Conservation (phyloP, 2,113 vertebrate genomes). For the Sphaerodactylus townsendi region DNA sequence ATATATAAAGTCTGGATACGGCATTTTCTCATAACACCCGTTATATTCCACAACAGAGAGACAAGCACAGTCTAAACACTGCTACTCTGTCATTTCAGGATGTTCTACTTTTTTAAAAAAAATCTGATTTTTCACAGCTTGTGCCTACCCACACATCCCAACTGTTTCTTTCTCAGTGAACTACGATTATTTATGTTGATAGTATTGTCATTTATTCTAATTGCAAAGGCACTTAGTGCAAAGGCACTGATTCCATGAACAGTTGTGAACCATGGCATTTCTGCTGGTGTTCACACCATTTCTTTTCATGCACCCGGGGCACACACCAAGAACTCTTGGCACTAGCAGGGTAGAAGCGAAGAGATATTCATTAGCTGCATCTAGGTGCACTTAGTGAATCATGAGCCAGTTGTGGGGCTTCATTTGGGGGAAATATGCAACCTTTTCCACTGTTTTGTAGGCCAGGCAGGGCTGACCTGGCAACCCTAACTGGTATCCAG, state of each 20-base stretch:
- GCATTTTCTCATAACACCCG: not conserved
- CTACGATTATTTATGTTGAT: not conserved
- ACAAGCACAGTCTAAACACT: conserved; percentile 25
- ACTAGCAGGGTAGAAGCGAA: too few species aligned
- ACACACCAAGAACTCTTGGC: not conserved
- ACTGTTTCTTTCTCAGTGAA: not conserved
- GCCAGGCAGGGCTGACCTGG: too few species aligned
- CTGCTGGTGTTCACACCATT: too few species aligned
- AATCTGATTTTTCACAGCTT: not conserved
- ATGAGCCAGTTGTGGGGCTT: too few species aligned
- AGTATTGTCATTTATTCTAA: too few species aligned
- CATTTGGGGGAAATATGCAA: too few species aligned
- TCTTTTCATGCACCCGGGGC: not conserved
- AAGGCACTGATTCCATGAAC: not conserved
- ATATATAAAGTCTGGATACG: not conserved
- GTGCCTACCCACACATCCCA: conserved; percentile 12
- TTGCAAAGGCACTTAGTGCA: too few species aligned
- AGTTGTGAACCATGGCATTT: not conserved
- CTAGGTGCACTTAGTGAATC: too few species aligned
- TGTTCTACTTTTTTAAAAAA: not conserved
- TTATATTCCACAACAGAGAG: conserved; percentile 5
- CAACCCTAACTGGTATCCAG: too few species aligned
- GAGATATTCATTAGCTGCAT: too few species aligned
- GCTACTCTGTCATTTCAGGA: not conserved
- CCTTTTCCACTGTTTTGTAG: too few species aligned